These are phyloP conservation scores for Agonopterix alstromeriana DNA, from an alignment of 2,888 invertebrate genomes.

Conservation along the genomic window DNA sequence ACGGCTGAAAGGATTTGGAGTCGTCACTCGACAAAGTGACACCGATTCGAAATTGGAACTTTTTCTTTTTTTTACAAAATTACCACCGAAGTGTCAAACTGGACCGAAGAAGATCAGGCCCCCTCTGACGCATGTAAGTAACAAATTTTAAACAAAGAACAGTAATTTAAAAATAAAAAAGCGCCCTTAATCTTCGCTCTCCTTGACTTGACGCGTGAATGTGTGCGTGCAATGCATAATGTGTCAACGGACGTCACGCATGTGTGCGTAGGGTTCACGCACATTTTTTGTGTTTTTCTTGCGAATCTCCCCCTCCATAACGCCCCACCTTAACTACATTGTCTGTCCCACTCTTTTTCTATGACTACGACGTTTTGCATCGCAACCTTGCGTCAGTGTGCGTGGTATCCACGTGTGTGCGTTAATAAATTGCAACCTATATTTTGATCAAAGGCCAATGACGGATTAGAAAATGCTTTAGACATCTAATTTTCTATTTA, in stretches of 20 bases:
- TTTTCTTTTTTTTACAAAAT: constrained; percentile 66
- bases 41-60: constrained; percentile 47
- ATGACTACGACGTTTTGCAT: constrained; percentile 44
- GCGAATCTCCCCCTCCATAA: constrained; percentile 44
- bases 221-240: constrained; percentile 38
- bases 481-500: constrained; percentile 9
- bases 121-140: constrained; percentile 74
- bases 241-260: constrained; percentile 26
- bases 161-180: constrained; percentile 13
- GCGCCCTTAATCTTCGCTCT: constrained; percentile 57
- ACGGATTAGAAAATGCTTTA: constrained; percentile 39
- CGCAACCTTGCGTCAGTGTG: constrained; percentile 32
- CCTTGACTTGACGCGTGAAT: constrained; percentile 31
- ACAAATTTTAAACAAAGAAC: constrained; percentile 19
- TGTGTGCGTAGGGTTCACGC: constrained; percentile 64
- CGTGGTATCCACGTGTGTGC: constrained; percentile 42
- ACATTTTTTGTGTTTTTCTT: constrained; percentile 71
- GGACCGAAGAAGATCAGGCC: constrained; percentile 72
- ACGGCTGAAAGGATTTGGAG: constrained; percentile 55
- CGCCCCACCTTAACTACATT: constrained; percentile 53
- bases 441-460: constrained; percentile 72
- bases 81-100: constrained; percentile 75
- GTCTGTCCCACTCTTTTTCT: constrained; percentile 74
- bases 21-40: constrained; percentile 61
- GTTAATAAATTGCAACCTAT: constrained; percentile 72